phyloP scores from a whole-genome alignment of 2,888 invertebrate genomes.

The Metacarcinus magister region DNA sequence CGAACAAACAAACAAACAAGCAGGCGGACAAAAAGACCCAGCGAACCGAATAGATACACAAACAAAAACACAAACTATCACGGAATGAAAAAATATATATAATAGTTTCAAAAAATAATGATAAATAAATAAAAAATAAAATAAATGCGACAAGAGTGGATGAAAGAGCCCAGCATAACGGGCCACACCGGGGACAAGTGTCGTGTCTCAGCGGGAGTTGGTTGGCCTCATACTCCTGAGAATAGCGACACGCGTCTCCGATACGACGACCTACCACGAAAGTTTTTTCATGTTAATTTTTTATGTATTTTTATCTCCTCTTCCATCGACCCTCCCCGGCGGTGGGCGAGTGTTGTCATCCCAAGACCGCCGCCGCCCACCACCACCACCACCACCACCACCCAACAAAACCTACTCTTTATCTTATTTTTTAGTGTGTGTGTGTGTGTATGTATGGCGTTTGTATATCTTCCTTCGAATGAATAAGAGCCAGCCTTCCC shows the following conservation, averaged over 20 bases:
- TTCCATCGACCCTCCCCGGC: background rate
- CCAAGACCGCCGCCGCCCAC: background rate
- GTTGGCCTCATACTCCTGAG: constrained; percentile 49
- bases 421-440: background rate
- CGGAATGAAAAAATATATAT: background rate
- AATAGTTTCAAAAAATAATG: background rate
- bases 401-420: background rate
- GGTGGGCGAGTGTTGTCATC: background rate
- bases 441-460: background rate
- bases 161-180: background rate
- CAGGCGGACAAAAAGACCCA: background rate
- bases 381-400: background rate
- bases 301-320: background rate
- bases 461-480: background rate
- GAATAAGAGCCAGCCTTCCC: background rate
- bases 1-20: background rate
- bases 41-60: background rate
- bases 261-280: constrained; percentile 19
- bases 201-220: background rate
- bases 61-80: background rate
- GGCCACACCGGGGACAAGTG: constrained; percentile 22
- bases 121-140: background rate
- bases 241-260: constrained; percentile 49
- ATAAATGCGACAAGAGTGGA: too few species aligned
- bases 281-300: constrained; percentile 51